Conservation (phyloP, 1,140 invertebrate genomes). For the Spodoptera frugiperda region DNA sequence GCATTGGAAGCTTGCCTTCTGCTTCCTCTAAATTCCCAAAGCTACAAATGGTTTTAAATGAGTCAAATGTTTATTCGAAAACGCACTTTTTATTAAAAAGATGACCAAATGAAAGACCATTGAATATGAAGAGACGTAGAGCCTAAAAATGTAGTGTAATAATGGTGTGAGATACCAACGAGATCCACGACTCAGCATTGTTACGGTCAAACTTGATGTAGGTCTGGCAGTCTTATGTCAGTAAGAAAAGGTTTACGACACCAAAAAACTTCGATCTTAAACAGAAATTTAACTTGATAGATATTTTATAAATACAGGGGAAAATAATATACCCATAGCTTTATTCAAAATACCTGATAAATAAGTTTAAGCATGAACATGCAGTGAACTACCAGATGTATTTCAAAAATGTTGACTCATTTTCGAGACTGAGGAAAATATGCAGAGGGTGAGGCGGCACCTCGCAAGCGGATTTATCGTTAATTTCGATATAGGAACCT, state of each 20-base stretch:
- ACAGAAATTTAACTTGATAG: neutral
- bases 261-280: neutral
- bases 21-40: no score
- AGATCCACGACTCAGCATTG: neutral
- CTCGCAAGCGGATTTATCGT: constrained; percentile 72
- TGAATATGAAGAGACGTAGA: no score
- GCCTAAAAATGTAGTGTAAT: neutral
- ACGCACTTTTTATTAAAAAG: no score
- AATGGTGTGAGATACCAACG: neutral
- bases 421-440: constrained; percentile 61
- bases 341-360: neutral
- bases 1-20: no score
- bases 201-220: constrained; percentile 17
- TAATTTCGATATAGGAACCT: constrained; percentile 81
- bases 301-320: no score
- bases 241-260: neutral
- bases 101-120: no score
- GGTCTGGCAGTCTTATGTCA: constrained; percentile 4
- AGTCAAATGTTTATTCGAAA: no score
- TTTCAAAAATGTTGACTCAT: constrained; percentile 46
- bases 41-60: no score
- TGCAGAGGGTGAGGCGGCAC: constrained; percentile 52
- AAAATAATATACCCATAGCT: no score
- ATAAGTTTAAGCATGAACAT: neutral
- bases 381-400: constrained; percentile 4